Percentiles rank a stretch among this genome's conserved stretches.
Conservation (phyloP, 2,113 vertebrate genomes). For the Calonectris borealis region DNA sequence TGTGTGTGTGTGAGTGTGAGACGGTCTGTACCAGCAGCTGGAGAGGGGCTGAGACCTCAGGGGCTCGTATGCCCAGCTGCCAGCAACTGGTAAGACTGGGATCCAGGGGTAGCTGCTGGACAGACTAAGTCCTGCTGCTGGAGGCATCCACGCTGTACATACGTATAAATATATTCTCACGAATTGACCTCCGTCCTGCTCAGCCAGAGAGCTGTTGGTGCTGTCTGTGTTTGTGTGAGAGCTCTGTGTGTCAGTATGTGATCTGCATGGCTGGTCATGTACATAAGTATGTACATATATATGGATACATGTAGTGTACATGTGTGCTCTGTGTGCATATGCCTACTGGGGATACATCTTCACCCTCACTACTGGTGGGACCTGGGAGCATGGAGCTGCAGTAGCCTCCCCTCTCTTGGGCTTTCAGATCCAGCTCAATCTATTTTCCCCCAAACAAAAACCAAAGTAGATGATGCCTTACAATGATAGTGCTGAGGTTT, state of each 20-base stretch:
- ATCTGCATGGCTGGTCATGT: accelerated
- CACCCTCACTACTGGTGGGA: neutral
- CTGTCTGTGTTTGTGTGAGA: neutral
- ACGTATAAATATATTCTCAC: neutral
- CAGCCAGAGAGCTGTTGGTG: neutral
- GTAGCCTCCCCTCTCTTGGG: neutral
- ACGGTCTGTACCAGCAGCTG: neutral
- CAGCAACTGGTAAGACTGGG: neutral
- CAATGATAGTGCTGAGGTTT: neutral
- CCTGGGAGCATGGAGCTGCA: neutral
- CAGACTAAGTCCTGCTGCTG: neutral
- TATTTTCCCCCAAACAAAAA: neutral
- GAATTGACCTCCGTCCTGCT: neutral
- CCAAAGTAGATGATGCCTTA: neutral
- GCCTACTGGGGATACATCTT: neutral
- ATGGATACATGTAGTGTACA: neutral
- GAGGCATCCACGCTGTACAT: neutral
- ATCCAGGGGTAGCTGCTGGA: neutral
- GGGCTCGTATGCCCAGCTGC: neutral
- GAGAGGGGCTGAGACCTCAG: neutral
- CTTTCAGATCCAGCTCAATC: neutral
- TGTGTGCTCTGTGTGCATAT: neutral
- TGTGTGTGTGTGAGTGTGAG: neutral
- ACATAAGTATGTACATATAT: neutral
- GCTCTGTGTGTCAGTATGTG: neutral